phyloP scores from a whole-genome alignment of 2,113 vertebrate genomes.

The Notothenia coriiceps region DNA sequence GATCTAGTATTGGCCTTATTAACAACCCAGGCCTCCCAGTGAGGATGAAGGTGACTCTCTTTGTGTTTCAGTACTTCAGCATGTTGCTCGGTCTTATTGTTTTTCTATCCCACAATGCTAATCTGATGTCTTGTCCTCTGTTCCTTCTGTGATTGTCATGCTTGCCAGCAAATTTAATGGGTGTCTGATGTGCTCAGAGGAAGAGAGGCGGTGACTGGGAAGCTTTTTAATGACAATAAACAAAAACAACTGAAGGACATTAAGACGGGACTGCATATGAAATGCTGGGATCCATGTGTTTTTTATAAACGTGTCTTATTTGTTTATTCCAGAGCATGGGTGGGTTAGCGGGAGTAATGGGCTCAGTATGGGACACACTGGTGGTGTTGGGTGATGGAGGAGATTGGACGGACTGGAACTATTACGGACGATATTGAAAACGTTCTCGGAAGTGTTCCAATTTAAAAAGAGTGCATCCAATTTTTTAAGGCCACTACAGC shows the following conservation, averaged over 20 bases:
- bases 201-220: conserved; percentile 36
- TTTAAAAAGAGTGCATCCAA: conserved; percentile 8
- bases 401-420: conserved; percentile 37
- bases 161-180: conserved; percentile 43
- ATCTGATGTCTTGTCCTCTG: conserved; percentile 31
- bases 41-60: not conserved
- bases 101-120: conserved; percentile 23
- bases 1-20: not conserved
- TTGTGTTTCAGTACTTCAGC: conserved; percentile 2
- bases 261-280: conserved; percentile 31
- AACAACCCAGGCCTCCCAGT: not conserved
- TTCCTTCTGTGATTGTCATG: conserved; percentile 26
- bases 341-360: conserved; percentile 56
- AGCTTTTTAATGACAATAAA: conserved; percentile 63
- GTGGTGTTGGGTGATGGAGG: conserved; percentile 31
- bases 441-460: conserved; percentile 18
- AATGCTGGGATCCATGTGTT: conserved; percentile 54
- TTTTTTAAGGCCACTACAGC: not conserved
- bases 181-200: conserved; percentile 48
- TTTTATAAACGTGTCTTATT: conserved; percentile 51
- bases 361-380: conserved; percentile 50
- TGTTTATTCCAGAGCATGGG: conserved; percentile 56
- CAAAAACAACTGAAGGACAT: conserved; percentile 49
- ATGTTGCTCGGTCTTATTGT: not conserved
- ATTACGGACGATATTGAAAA: conserved; percentile 52